A percentile compares a stretch with the other conserved stretches of the same genome.
Evolutionary conservation across 2,888 invertebrate species (phyloP).

Genomic region (Tachina lurida): DNA sequence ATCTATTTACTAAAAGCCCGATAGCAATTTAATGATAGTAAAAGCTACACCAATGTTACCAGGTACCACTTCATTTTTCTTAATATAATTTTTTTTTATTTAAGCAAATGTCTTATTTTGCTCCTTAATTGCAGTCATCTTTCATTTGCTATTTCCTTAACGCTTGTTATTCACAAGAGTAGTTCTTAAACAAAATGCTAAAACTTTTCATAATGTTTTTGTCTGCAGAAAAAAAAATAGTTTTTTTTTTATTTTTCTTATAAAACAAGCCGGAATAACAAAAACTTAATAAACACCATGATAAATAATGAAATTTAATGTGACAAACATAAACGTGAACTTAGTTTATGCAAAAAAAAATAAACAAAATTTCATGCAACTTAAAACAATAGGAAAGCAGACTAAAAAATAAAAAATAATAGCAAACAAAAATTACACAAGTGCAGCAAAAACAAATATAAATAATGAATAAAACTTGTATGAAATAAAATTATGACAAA

Average conservation of each 20-base stretch:
- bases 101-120: not conserved
- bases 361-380: not conserved
- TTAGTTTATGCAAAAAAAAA: not conserved
- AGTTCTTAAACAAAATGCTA: not conserved
- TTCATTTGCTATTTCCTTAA: not conserved
- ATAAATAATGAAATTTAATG: slow-evolving; percentile 26
- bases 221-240: not conserved
- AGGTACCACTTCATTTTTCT: no score
- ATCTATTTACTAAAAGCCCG: no score
- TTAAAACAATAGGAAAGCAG: slow-evolving; percentile 17
- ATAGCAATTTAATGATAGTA: no score
- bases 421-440: slow-evolving; percentile 23
- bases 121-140: not conserved
- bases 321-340: slow-evolving; percentile 15
- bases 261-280: not conserved
- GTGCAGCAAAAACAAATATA: slow-evolving; percentile 12
- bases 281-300: slow-evolving; percentile 24
- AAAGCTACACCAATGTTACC: no score
- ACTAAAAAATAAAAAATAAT: slow-evolving; percentile 1
- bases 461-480: slow-evolving; percentile 38
- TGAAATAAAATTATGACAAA: slow-evolving; percentile 22
- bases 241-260: not conserved
- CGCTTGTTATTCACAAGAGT: not conserved
- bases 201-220: not conserved
- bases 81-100: not conserved